Base-by-base conservation (phyloP, 2,113 vertebrate genomes). In the Aegotheles bennettii region DNA sequence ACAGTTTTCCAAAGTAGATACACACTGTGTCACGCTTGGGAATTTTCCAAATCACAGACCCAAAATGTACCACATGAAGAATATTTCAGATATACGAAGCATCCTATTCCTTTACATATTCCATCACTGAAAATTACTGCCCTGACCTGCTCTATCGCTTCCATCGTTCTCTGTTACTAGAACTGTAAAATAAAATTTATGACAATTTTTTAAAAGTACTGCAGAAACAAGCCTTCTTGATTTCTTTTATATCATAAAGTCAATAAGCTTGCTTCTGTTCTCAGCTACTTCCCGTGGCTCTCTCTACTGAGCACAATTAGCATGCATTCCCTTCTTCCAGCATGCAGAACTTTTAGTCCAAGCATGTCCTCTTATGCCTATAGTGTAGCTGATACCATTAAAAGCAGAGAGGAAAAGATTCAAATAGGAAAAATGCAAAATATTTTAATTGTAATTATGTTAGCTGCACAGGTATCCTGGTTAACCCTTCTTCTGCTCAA, bases 101-200 rank as follows among this genome's bases (percentile, higher is more conserved):
- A 86, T 57, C 10, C 31, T 33, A 8, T 35, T 87, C 19, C 45
- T 67, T 86, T 74, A 35, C 10, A 51, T 59, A 74, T 70, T 69
- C 35, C 24, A 42, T 25, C n/a, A 64, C 21, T 75, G 45, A 17
- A 91, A 71, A 91, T 45, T 1, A 43, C 50, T 78, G 31, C 11
- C 40, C 36, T 73, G 57, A 57, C 23, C 25, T 0, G 0, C n/a
- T n/a, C 42, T 47, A 29, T 45, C 38, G 33, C 7, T 47, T 50
- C 7, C 16, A 59, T 45, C 38, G 59, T 47, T 88, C 19, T 76
- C 14, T 86, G 43, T 61, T 59, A 14, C 36, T 65, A 36, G 48
- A 94, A 85, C 10, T 35, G 31, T 38, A 69, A 89, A 91, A 59
- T 9, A 42, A 60, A 76, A 76, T 59, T 57, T 10, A 50, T 61